These are phyloP conservation scores for Phoenoteleia sp. DNA, from an alignment of 2,888 invertebrate species.

Conservation along the genomic window DNA sequence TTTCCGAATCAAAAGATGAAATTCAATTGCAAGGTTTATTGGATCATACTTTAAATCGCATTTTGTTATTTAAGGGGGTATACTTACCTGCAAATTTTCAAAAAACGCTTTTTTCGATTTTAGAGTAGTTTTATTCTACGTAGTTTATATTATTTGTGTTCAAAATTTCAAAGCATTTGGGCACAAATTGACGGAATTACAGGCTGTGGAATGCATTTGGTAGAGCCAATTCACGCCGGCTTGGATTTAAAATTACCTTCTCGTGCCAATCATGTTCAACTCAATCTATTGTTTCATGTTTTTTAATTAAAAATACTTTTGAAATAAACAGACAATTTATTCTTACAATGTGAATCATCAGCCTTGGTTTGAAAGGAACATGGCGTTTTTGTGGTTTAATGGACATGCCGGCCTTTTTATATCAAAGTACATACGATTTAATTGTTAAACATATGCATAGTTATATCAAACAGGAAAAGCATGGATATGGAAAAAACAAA, in stretches of 20 bases:
- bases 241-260: constrained; percentile 50
- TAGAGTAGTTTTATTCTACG: constrained; percentile 5
- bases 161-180: constrained; percentile 3
- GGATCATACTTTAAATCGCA: too few relatives aligned
- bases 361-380: constrained; percentile 33
- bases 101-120: constrained; percentile 21
- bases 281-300: constrained; percentile 20
- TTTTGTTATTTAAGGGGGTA: constrained; percentile 16
- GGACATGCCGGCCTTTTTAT: constrained; percentile 33
- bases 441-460: constrained; percentile 22
- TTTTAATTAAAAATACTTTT: constrained; percentile 34
- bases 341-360: constrained; percentile 53
- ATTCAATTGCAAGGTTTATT: too few relatives aligned
- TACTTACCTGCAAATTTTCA: constrained; percentile 21
- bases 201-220: background rate
- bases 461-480: constrained; percentile 1
- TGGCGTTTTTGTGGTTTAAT: constrained; percentile 34
- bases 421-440: constrained; percentile 7
- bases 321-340: constrained; percentile 56
- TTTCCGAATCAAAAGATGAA: too few relatives aligned
- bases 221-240: constrained; percentile 17
- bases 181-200: constrained; percentile 15
- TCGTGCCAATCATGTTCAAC: constrained; percentile 16
- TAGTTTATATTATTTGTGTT: background rate
- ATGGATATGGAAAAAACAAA: constrained; percentile 1